phyloP scores from a whole-genome alignment of 2,797 vertebrate species.

The Chlorospingus semifuscus region DNA sequence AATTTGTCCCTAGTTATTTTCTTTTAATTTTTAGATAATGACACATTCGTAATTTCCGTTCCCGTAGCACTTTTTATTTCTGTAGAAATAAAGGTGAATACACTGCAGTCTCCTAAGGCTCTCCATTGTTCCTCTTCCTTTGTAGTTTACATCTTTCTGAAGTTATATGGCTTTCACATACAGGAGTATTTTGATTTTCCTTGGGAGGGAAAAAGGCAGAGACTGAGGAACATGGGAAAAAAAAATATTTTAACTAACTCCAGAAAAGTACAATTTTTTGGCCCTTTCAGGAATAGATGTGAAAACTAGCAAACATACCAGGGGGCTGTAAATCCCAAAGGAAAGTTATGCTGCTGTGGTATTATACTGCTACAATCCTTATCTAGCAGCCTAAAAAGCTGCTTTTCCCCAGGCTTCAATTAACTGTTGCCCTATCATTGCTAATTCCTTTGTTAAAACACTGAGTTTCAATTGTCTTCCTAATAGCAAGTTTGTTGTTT shows the following conservation, averaged over 20 bases:
- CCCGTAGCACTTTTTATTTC: slow-evolving; percentile 54
- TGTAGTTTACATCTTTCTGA: slow-evolving; percentile 64
- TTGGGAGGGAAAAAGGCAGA: slow-evolving; percentile 52
- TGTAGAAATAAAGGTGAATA: slow-evolving; percentile 62
- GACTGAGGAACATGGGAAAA: not conserved
- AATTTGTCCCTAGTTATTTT: slow-evolving; percentile 57
- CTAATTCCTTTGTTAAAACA: slow-evolving; percentile 68
- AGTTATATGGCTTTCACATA: slow-evolving; percentile 28
- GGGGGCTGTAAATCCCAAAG: slow-evolving; percentile 69
- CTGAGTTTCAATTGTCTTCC: slow-evolving; percentile 71
- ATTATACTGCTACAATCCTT: slow-evolving; percentile 47
- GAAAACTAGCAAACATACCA: slow-evolving; percentile 8
- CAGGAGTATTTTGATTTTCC: slow-evolving; percentile 38
- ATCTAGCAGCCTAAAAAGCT: slow-evolving; percentile 61
- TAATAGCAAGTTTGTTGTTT: slow-evolving; percentile 65
- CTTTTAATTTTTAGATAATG: slow-evolving; percentile 55
- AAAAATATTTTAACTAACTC: not conserved
- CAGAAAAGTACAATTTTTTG: not conserved
- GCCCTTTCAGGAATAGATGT: not conserved
- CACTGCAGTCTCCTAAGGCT: slow-evolving; percentile 58
- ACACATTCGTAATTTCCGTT: slow-evolving; percentile 55
- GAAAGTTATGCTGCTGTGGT: slow-evolving; percentile 67
- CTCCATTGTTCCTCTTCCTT: slow-evolving; percentile 67
- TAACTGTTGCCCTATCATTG: slow-evolving; percentile 36
- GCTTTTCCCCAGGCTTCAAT: slow-evolving; percentile 54